Conservation (phyloP, 2,888 invertebrate genomes). For the Andrena bucephala region DNA sequence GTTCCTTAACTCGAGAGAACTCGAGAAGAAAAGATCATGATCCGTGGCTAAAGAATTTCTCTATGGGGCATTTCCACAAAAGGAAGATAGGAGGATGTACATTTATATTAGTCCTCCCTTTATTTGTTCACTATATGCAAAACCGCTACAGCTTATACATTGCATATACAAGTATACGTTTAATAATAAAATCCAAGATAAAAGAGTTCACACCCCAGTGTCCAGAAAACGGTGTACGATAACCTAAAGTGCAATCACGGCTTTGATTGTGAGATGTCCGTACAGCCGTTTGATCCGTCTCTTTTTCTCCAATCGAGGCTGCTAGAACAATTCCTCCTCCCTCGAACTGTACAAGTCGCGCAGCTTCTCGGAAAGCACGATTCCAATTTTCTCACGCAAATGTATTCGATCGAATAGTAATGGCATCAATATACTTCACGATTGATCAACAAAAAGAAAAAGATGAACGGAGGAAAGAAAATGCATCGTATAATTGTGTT, state of each 20-base stretch:
- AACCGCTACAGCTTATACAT: constrained; percentile 67
- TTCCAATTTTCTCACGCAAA: not conserved
- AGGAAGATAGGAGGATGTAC: constrained; percentile 31
- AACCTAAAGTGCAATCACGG: constrained; percentile 1
- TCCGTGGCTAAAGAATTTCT: no score
- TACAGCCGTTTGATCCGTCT: not conserved
- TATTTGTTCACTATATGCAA: constrained; percentile 66
- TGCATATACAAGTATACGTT: constrained; percentile 60
- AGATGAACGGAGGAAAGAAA: not conserved
- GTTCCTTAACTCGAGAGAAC: no score
- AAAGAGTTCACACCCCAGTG: constrained; percentile 13
- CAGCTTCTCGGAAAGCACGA: not conserved
- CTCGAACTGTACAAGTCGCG: constrained; percentile 1
- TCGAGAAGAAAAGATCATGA: not conserved
- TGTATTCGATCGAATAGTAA: not conserved
- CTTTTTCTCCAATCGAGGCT: not conserved
- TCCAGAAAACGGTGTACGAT: constrained; percentile 17
- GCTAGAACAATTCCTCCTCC: not conserved
- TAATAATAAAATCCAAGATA: constrained; percentile 56
- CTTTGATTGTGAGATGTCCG: not conserved
- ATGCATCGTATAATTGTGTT: not conserved
- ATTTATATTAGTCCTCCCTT: constrained; percentile 45
- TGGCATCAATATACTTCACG: not conserved
- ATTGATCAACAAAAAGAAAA: not conserved
- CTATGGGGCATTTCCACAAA: no score